A percentile compares a stretch with the other conserved stretches of the same genome.
These are phyloP conservation scores for Sorex araneus DNA, from an alignment of 2,113 vertebrate genomes.

Conservation along the genomic window DNA sequence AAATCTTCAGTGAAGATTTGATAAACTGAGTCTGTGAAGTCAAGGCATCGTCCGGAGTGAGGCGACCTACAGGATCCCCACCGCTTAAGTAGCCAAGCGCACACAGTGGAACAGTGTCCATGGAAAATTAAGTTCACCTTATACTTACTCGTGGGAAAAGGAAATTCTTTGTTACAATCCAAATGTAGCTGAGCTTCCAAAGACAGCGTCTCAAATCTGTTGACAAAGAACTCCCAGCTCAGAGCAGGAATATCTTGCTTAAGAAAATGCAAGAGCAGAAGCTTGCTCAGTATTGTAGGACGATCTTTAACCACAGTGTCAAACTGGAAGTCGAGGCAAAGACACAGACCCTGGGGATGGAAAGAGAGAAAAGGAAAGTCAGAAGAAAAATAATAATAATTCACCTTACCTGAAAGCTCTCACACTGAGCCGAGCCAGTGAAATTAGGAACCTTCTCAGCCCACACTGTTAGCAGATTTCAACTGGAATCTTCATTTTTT, in stretches of 20 bases:
- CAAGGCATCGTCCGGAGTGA: background rate
- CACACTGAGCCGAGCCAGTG: background rate
- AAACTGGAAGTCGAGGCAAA: constrained; percentile 99
- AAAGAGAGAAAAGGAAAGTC: background rate
- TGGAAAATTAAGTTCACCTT: constrained; percentile 63
- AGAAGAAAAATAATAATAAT: background rate
- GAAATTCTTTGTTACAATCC: constrained; percentile 99
- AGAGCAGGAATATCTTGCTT: constrained; percentile 98
- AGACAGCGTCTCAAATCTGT: constrained; percentile 98
- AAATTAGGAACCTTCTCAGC: background rate
- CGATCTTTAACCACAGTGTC: constrained; percentile 98
- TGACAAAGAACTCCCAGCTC: constrained; percentile 99
- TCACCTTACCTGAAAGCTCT: background rate
- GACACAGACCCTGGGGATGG: constrained; percentile 93
- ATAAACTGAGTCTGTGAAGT: background rate
- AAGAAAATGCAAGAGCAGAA: constrained; percentile 97
- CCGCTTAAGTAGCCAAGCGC: background rate
- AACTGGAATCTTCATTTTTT: background rate
- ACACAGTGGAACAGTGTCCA: background rate
- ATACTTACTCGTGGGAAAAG: constrained; percentile 97
- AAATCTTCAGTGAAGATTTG: background rate
- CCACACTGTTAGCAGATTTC: background rate
- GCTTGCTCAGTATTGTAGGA: constrained; percentile 97
- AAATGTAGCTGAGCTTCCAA: constrained; percentile 98
- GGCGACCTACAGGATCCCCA: background rate